Conservation (phyloP, 1,140 invertebrate species). For the Apis cerana region DNA sequence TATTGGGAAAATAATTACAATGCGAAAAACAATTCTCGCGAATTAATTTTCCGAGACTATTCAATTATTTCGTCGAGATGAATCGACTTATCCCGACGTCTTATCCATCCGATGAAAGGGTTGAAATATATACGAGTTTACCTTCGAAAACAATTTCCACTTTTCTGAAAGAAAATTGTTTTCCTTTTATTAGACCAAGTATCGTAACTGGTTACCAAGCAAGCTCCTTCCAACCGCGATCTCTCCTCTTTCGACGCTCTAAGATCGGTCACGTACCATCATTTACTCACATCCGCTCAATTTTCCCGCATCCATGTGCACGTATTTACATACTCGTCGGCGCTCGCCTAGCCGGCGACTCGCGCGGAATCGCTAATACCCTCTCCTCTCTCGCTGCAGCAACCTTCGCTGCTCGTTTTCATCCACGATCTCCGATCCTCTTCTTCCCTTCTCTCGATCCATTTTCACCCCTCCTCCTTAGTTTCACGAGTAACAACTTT, state of each 20-base stretch:
- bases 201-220: background rate
- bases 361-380: slow-evolving; percentile 43
- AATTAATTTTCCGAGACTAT: too few species aligned
- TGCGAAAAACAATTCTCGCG: too few species aligned
- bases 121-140: too few species aligned
- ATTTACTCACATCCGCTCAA: slow-evolving; percentile 50
- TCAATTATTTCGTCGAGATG: too few species aligned
- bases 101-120: too few species aligned
- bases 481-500: slow-evolving; percentile 32
- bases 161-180: too few species aligned
- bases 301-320: slow-evolving; percentile 34
- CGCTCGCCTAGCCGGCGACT: slow-evolving; percentile 21
- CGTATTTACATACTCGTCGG: slow-evolving; percentile 47
- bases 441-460: too few species aligned
- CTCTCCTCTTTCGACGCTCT: background rate
- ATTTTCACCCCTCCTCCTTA: too few species aligned
- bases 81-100: too few species aligned
- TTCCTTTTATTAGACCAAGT: background rate
- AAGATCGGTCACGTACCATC: slow-evolving; percentile 52
- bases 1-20: too few species aligned
- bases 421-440: background rate
- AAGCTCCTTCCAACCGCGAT: background rate
- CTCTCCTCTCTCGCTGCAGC: too few species aligned
- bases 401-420: background rate
- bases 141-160: too few species aligned